Base-by-base conservation (phyloP, 2,888 invertebrate species). In the Campopleginae sp. region DNA sequence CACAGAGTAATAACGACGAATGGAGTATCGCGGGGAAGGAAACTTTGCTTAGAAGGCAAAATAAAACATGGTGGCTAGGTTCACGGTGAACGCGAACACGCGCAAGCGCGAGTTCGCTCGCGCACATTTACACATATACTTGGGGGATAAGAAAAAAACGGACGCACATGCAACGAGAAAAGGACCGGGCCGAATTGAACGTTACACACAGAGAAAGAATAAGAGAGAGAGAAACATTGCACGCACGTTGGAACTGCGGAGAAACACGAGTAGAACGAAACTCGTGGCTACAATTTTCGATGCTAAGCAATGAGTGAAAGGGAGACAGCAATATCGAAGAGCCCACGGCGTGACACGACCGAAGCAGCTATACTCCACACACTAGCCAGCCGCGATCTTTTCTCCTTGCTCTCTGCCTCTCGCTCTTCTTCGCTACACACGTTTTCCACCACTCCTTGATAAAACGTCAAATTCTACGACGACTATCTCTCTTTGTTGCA, bases 11-110 rank as follows among this genome's bases (percentile, higher is more conserved):
- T 27, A 58, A 58, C 58, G 58, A 44, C 23, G 19, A 72, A 54
- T 38, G 33, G 31, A 63, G 51, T 48, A 51, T 19, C 38, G 63
- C 48, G 72, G 70, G 68, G 74, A 63, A 79, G 83, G 82, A 86
- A 87, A 79, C 87, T 85, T 87, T 87, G 86, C 88, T 87, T 88
- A 87, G 84, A 89, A 90, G 89, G 90, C 88, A 87, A 89, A 89
- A 91, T 91, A 91, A 58, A 58, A 91, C 90, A 91, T 91, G 90
- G 91, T 91, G 90, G 91, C 90, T 90, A 90, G 87, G 89, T 88
- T 89, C 85, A 89, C 89, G 87, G 88, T 89, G 54, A 89, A 88
- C 90, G 85, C 85, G 14, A 51, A 88, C 86, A 86, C 83, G 81
- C 87, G 82, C 87, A 84, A 87, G 88, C 88, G 86, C 86, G 82